Base-by-base conservation (phyloP, 2,888 invertebrate species). In the Alviniconcha strummeri region DNA sequence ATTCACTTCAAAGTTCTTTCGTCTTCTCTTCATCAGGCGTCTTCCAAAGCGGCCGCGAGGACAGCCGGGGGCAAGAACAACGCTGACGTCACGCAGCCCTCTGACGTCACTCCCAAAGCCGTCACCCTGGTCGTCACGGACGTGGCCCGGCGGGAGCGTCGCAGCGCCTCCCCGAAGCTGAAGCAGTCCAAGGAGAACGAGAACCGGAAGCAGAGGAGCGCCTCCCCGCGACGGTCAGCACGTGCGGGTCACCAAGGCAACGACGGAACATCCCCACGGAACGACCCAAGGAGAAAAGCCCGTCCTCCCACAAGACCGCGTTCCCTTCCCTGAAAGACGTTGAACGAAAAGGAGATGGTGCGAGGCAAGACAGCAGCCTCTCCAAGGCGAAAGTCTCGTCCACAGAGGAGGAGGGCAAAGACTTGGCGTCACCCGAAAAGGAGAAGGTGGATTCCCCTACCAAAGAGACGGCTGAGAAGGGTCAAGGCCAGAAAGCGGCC, bases 111-210 rank as follows among this genome's bases (percentile, higher is more conserved):
- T 17, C 17, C 4, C 17, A 13, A 8, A n/a, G 56, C 13, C 55
- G 56, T 54, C 17, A 19, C 36, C 8, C 52, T 11, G n/a, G 80
- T 55, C 36, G 56, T 11, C 1, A 0, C 71, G 7, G 17, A 69
- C 1, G 56, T 57, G 19, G 36, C 74, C 4, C 19, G n/a, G 8
- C 11, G 13, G 7, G 77, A 55, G 11, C 67, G 82, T 9, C 77
- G 77, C 5, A 82, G 82, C 69, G 77, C 69, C 19, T 82, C 82
- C n/a, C 82, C 82, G 9, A 82, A 82, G 52, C 77, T n/a, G 71
- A 82, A 82, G 55, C 82, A 82, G 75, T 77, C 77, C 36, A 82
- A 82, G 36, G 82, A 82, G 76, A 77, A 69, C 69, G 82, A 82
- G 75, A 82, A 82, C 71, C n/a, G 77, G 54, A 82, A 77, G 15